A percentile compares a stretch with the other conserved stretches of the same genome.
Conservation (phyloP, 1,140 invertebrate species). For the Papilio aristodemus region DNA sequence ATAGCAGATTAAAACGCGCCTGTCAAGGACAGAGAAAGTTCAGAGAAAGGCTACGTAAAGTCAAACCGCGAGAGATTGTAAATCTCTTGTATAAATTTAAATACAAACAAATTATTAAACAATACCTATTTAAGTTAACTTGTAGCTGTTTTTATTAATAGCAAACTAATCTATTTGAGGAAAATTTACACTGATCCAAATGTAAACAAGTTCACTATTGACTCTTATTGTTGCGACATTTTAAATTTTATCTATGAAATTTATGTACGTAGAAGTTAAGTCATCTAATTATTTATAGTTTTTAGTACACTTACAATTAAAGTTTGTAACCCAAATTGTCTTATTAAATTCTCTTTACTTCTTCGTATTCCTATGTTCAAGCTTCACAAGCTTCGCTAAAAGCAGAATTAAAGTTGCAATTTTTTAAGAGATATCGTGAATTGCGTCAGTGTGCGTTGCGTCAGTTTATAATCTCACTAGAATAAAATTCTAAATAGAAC, state of each 20-base stretch:
- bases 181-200: neutral
- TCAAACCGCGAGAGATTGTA: constrained; percentile 4
- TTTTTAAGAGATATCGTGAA: too few relatives aligned
- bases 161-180: neutral
- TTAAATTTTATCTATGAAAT: constrained; percentile 28
- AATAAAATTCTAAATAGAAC: too few relatives aligned
- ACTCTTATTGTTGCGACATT: neutral
- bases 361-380: neutral
- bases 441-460: too few relatives aligned
- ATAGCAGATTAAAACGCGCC: constrained; percentile 35
- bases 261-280: too few relatives aligned
- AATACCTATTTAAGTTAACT: neutral
- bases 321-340: too few relatives aligned
- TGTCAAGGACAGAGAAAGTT: constrained; percentile 70
- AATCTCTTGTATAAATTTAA: neutral
- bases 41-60: constrained; percentile 48
- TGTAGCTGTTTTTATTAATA: neutral
- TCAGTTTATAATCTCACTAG: too few relatives aligned
- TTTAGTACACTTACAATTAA: too few relatives aligned
- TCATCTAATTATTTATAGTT: too few relatives aligned
- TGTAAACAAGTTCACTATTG: too few relatives aligned
- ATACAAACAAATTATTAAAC: neutral
- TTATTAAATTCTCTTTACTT: too few relatives aligned
- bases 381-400: neutral
- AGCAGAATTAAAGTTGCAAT: neutral